phyloP scores from a whole-genome alignment of 1,140 invertebrate genomes.

The Heterodera carotae region DNA sequence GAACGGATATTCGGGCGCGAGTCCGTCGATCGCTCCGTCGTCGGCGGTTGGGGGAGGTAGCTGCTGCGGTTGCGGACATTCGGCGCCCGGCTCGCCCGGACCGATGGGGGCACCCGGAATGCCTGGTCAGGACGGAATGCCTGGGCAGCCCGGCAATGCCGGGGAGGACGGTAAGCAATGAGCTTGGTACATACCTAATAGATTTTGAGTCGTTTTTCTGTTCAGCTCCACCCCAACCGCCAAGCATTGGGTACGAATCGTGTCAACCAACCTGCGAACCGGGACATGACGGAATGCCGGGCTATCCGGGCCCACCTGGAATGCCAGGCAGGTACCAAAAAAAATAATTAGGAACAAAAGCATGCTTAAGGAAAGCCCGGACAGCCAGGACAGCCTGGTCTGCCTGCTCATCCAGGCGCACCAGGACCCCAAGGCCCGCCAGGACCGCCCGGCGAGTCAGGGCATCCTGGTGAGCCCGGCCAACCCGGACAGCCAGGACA shows the following conservation, averaged over 20 bases:
- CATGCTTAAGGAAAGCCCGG: constrained; percentile 2
- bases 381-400: constrained; percentile 7
- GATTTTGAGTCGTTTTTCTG: background rate
- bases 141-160: constrained; percentile 1
- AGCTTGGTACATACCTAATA: no score
- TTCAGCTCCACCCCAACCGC: constrained; percentile 14
- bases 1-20: background rate
- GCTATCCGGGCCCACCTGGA: constrained; percentile 2
- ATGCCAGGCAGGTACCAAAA: background rate
- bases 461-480: background rate
- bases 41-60: constrained; percentile 1
- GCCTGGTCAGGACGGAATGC: constrained; percentile 8
- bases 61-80: constrained; percentile 24
- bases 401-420: background rate
- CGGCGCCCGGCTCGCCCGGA: constrained; percentile 12
- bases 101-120: constrained; percentile 17
- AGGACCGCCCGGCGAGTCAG: background rate
- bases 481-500: constrained; percentile 4
- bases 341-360: background rate
- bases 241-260: background rate
- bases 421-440: background rate
- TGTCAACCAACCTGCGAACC: background rate
- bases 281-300: constrained; percentile 3
- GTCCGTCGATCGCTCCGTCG: background rate
- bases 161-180: constrained; percentile 21